Evolutionary conservation across 2,113 vertebrate genomes (phyloP).

Genomic region (Prinia subflava): DNA sequence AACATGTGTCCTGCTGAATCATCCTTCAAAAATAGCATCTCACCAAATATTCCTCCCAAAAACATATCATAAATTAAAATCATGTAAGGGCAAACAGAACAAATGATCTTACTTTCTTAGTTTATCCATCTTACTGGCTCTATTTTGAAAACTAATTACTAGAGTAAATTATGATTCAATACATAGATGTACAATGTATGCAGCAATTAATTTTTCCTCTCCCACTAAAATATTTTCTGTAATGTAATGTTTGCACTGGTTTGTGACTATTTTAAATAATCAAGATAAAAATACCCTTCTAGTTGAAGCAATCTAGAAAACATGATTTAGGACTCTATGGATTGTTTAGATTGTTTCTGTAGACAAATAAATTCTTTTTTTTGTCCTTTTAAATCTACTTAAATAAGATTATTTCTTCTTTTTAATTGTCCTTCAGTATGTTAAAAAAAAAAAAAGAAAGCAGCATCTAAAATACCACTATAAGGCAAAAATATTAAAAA

Average conservation of each 20-base stretch:
- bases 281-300: neutral
- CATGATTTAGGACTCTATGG: neutral
- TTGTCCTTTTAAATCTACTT: neutral
- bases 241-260: neutral
- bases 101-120: conserved; percentile 1
- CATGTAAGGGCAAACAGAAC: neutral
- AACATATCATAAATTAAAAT: conserved; percentile 8
- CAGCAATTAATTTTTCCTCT: conserved; percentile 7
- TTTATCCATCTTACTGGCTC: conserved; percentile 8
- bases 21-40: neutral
- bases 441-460: neutral
- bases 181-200: neutral
- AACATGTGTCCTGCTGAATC: neutral
- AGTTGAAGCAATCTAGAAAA: neutral
- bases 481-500: neutral
- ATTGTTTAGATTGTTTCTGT: neutral
- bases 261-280: neutral
- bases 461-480: neutral
- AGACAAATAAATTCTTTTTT: neutral
- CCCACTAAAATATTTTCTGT: neutral
- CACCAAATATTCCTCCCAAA: neutral
- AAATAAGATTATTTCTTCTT: neutral
- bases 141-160: conserved; percentile 42
- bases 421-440: neutral
- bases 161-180: neutral